Conservation (phyloP, 2,113 vertebrate genomes). For the Ptyas mucosa region DNA sequence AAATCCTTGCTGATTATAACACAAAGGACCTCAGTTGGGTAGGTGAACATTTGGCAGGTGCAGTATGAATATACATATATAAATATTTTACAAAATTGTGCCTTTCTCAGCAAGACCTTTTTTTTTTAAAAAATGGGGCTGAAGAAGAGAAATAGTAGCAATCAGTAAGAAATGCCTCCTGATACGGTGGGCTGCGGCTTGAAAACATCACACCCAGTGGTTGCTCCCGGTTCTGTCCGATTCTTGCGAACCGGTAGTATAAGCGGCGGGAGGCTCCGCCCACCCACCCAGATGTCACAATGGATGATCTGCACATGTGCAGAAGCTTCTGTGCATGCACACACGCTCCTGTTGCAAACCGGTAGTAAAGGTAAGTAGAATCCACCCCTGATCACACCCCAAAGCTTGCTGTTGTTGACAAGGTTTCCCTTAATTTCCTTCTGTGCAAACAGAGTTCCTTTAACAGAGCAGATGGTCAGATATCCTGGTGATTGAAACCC, state of each 20-base stretch:
- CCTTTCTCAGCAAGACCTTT: neutral
- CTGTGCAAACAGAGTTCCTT: neutral
- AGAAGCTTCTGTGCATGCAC: too few relatives aligned
- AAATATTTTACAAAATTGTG: neutral
- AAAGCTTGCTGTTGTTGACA: neutral
- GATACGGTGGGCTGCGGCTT: neutral
- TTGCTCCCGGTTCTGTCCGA: too few relatives aligned
- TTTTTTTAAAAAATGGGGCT: neutral
- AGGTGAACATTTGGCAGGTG: neutral
- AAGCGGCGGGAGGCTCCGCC: too few relatives aligned
- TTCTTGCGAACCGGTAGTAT: too few relatives aligned
- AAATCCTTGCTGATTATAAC: neutral
- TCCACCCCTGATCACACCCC: neutral
- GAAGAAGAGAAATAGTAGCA: neutral
- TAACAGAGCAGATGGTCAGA: neutral
- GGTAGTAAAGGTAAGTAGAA: too few relatives aligned
- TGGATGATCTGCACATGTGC: too few relatives aligned
- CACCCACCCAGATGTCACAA: too few relatives aligned
- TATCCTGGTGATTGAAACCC: neutral
- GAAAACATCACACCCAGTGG: neutral
- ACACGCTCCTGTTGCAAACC: too few relatives aligned
- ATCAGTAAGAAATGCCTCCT: neutral
- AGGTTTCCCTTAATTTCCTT: neutral
- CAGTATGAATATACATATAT: neutral
- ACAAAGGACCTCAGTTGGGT: neutral